Evolutionary conservation across 2,888 invertebrate genomes (phyloP).

Genomic region (Carpatolechia fugitivella): DNA sequence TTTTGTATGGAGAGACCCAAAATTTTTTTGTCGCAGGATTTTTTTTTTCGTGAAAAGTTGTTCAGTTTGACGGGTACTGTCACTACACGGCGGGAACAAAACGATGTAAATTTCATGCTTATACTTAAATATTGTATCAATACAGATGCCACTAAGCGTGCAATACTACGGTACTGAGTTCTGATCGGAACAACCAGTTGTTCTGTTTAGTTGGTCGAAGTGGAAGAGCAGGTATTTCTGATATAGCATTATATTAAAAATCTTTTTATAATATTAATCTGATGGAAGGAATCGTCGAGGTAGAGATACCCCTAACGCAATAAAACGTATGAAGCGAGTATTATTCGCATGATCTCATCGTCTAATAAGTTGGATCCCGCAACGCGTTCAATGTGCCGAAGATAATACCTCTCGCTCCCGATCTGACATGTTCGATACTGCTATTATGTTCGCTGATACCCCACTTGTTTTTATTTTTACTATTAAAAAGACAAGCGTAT

Average conservation of each 20-base stretch:
- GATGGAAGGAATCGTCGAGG: slow-evolving; percentile 51
- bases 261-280: slow-evolving; percentile 38
- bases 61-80: too few species aligned
- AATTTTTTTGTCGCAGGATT: too few species aligned
- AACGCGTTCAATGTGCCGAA: slow-evolving; percentile 71
- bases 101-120: too few species aligned
- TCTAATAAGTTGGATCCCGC: slow-evolving; percentile 77
- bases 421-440: slow-evolving; percentile 18
- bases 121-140: background rate
- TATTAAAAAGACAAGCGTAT: background rate
- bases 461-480: background rate
- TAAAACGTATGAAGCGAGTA: slow-evolving; percentile 74
- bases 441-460: background rate
- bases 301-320: slow-evolving; percentile 62
- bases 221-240: too few species aligned
- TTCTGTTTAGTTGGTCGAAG: too few species aligned
- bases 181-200: too few species aligned
- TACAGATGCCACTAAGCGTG: background rate
- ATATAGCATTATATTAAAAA: too few species aligned
- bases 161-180: background rate
- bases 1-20: too few species aligned
- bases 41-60: too few species aligned
- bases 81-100: too few species aligned
- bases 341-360: slow-evolving; percentile 75
- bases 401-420: slow-evolving; percentile 51